Conservation (phyloP, 2,113 vertebrate genomes). For the Conger conger region DNA sequence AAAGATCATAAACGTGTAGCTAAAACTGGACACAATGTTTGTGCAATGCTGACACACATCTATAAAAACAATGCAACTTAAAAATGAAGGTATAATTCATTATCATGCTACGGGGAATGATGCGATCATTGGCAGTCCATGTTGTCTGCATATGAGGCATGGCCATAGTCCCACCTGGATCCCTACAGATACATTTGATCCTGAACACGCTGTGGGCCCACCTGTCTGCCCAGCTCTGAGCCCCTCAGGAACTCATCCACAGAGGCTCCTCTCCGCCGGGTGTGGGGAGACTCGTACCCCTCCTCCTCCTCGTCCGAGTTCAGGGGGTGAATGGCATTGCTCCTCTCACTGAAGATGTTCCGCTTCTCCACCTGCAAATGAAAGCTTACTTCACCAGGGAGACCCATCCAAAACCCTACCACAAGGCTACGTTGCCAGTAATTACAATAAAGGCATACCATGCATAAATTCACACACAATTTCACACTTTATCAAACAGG, state of each 20-base stretch:
- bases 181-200: no score
- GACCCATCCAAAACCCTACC: no score
- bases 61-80: neutral
- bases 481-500: neutral
- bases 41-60: neutral
- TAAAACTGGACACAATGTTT: neutral
- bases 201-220: no score
- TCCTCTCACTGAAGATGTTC: slow-evolving; percentile 82
- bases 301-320: slow-evolving; percentile 91
- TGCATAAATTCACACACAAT: neutral
- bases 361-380: slow-evolving; percentile 82
- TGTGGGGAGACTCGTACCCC: slow-evolving; percentile 77
- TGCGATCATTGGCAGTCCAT: no score
- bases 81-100: neutral
- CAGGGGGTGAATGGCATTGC: slow-evolving; percentile 63
- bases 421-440: no score
- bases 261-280: slow-evolving; percentile 80
- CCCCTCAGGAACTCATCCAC: slow-evolving; percentile 95
- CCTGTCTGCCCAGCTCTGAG: slow-evolving; percentile 90
- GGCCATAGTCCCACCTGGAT: no score
- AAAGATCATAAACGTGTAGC: neutral
- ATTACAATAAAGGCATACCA: neutral
- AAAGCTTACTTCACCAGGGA: no score
- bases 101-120: neutral
- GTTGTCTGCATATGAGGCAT: no score